Conservation (phyloP, 2,113 vertebrate species). For the Ginglymostoma cirratum region DNA sequence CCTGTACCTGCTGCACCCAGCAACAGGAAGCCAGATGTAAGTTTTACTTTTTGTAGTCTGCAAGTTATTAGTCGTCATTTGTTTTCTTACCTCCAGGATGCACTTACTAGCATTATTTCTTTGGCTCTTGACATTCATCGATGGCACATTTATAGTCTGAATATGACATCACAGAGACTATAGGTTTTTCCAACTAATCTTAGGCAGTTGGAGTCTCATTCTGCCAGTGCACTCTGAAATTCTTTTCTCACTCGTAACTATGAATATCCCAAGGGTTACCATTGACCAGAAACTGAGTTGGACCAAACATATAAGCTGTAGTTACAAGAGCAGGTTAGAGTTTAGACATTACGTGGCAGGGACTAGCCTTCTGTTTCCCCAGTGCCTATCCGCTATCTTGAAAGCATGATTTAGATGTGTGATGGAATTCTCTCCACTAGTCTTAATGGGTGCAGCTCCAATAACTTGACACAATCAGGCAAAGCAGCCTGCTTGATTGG, state of each 20-base stretch:
- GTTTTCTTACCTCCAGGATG: neutral
- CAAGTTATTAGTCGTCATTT: neutral
- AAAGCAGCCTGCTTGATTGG: too few species aligned
- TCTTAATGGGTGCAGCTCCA: too few species aligned
- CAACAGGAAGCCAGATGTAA: constrained; percentile 19
- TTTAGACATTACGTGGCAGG: too few species aligned
- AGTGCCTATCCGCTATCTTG: too few species aligned
- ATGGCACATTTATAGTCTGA: neutral
- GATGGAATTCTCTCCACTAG: too few species aligned
- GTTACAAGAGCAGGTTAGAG: too few species aligned
- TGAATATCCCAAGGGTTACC: too few species aligned
- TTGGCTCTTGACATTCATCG: neutral
- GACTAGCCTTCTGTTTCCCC: too few species aligned
- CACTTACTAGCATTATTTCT: neutral
- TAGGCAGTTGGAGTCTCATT: neutral
- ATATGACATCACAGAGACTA: neutral
- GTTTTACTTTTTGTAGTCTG: neutral
- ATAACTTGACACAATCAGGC: too few species aligned
- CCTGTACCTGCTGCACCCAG: neutral
- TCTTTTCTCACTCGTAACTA: neutral
- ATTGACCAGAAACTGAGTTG: too few species aligned
- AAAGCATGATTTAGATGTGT: too few species aligned
- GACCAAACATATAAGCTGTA: too few species aligned
- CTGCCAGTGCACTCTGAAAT: neutral
- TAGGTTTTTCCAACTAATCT: neutral